Conservation (phyloP, 2,797 vertebrate genomes). For the Nasua narica region DNA sequence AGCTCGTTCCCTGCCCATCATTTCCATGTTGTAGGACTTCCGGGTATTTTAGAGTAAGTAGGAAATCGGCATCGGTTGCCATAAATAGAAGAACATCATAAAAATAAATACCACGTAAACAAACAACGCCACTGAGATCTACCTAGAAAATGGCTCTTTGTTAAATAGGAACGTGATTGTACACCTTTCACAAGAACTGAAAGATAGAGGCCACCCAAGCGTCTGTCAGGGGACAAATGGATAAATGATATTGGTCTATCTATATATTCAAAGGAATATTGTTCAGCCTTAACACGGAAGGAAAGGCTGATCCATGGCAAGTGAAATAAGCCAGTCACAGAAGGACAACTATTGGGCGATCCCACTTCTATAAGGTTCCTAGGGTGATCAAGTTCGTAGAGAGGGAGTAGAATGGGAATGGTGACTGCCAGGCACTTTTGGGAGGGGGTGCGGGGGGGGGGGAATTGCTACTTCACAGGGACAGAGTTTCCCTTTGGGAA, state of each 20-base stretch:
- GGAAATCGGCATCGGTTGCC: not conserved
- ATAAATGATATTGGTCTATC: not conserved
- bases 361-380: not conserved
- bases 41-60: not conserved
- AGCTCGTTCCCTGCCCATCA: not conserved
- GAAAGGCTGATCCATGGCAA: not conserved
- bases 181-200: not conserved
- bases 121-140: not conserved
- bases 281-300: not conserved
- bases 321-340: not conserved
- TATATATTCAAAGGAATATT: not conserved
- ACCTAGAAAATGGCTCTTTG: not conserved
- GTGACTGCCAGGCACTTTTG: not conserved
- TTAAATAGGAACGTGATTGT: not conserved
- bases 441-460: too few species aligned
- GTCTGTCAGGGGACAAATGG: not conserved
- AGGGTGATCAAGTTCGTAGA: not conserved
- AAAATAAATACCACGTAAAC: not conserved
- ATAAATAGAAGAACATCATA: not conserved
- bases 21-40: not conserved
- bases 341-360: not conserved
- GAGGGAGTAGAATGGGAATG: not conserved
- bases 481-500: not conserved
- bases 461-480: not conserved
- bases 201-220: not conserved